Percentiles rank a stretch among this genome's conserved stretches.
These are phyloP conservation scores for Dendrolimus punctatus DNA, from an alignment of 1,140 invertebrate genomes.

Conservation along the genomic window DNA sequence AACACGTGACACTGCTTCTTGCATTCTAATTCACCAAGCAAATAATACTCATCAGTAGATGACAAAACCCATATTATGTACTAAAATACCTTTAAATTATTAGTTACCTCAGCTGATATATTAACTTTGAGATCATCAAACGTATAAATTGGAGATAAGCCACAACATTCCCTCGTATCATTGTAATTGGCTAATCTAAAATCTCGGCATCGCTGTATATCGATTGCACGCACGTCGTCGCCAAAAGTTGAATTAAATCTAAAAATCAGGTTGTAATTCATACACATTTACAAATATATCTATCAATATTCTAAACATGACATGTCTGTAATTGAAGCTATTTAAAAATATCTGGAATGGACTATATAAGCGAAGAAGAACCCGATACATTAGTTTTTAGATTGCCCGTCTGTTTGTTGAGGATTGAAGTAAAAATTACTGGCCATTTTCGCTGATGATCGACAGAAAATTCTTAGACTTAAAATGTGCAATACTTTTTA, in stretches of 20 bases:
- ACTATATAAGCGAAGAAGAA: no score
- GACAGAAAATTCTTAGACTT: no score
- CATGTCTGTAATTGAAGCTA: no score
- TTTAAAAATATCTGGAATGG: no score
- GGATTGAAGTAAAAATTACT: no score
- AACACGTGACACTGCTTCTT: no score
- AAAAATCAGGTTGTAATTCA: not conserved
- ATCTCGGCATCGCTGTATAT: constrained; percentile 5
- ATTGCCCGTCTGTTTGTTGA: no score
- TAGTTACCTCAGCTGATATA: constrained; percentile 1
- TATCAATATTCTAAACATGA: no score
- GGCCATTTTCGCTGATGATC: no score
- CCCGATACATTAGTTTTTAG: no score
- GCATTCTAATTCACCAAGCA: no score
- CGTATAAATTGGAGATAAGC: not conserved
- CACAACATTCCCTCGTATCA: not conserved
- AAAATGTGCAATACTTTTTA: no score
- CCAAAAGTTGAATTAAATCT: not conserved
- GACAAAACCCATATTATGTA: not conserved
- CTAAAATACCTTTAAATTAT: not conserved
- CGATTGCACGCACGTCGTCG: constrained; percentile 3
- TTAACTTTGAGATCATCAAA: not conserved
- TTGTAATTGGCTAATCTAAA: not conserved
- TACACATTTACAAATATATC: not conserved
- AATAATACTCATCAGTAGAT: not conserved